phyloP scores from a whole-genome alignment of 2,113 vertebrate species.

The Entomyzon cyanotis region DNA sequence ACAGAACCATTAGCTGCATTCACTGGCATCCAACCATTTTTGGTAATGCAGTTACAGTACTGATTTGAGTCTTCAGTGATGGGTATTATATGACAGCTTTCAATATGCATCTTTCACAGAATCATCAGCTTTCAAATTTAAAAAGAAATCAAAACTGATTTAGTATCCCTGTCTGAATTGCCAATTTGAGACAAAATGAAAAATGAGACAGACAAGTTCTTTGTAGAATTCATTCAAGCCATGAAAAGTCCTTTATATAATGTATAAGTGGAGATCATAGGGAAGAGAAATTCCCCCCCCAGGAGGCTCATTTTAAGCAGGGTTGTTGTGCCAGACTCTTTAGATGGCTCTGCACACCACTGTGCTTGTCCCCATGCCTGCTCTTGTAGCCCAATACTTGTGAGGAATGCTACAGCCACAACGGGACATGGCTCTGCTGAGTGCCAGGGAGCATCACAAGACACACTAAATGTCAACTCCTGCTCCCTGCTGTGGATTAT shows the following conservation, averaged over 20 bases:
- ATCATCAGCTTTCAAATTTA: background rate
- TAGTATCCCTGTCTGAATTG: background rate
- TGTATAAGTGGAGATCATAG: background rate
- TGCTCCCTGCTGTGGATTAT: background rate
- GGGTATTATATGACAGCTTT: background rate
- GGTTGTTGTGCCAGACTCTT: background rate
- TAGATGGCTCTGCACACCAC: background rate
- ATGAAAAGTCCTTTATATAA: background rate
- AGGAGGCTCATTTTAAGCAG: background rate
- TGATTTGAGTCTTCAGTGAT: background rate
- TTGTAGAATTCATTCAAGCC: background rate
- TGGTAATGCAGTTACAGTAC: constrained; percentile 72
- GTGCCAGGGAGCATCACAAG: background rate
- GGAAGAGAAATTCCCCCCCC: background rate
- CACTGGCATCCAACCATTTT: constrained; percentile 88
- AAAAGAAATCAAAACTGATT: background rate
- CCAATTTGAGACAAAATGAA: background rate
- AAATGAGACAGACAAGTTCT: background rate
- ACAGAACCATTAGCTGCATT: constrained; percentile 83
- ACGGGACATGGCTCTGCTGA: background rate
- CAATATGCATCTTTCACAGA: background rate
- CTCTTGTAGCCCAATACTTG: background rate
- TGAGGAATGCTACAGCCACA: background rate
- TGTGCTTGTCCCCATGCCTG: background rate
- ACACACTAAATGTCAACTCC: background rate